Evolutionary conservation across 2,113 vertebrate species (phyloP).

Genomic region (Tragelaphus buxtoni): DNA sequence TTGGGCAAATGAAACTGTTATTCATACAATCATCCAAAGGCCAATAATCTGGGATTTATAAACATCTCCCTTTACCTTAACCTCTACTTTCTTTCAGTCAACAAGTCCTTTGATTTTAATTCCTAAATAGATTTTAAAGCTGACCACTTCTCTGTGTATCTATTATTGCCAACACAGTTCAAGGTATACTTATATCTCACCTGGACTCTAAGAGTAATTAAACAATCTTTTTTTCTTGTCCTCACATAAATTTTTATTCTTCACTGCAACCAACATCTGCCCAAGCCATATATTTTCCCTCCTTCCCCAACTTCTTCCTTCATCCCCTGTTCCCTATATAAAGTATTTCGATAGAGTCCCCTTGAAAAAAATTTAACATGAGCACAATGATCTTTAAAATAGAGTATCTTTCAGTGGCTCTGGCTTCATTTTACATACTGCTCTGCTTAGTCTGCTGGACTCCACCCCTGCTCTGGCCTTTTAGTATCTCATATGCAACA

Average conservation of each 20-base stretch:
- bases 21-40: not conserved
- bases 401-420: rapidly evolving
- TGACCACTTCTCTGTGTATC: not conserved
- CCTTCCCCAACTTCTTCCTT: no score
- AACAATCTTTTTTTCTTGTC: not conserved
- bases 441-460: no score
- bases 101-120: not conserved
- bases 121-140: not conserved
- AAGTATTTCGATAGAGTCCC: not conserved
- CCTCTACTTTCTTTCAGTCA: not conserved
- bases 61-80: not conserved
- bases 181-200: not conserved
- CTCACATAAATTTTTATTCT: not conserved
- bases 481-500: not conserved
- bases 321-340: not conserved
- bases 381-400: not conserved
- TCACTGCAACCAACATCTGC: not conserved
- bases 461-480: not conserved
- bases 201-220: not conserved
- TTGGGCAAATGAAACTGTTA: not conserved
- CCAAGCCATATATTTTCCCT: not conserved
- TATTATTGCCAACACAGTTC: no score
- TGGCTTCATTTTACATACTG: not conserved
- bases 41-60: not conserved
- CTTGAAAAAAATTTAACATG: not conserved